Evolutionary conservation across 2,797 vertebrate species (phyloP).

Genomic region (Nannoperca obscura): DNA sequence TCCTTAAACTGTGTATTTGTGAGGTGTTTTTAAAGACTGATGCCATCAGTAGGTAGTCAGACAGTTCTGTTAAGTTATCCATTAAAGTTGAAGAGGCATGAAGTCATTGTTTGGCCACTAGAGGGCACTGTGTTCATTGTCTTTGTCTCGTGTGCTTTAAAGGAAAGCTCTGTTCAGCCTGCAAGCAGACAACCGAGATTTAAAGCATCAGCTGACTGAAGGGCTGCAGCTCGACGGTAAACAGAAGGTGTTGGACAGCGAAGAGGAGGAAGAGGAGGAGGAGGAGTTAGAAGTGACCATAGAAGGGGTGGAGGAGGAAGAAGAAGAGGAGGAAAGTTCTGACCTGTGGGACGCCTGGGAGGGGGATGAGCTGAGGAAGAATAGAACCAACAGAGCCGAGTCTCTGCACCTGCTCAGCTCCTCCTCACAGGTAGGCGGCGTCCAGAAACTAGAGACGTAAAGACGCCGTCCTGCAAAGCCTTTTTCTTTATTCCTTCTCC

Average conservation of each 20-base stretch:
- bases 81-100: neutral
- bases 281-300: conserved; percentile 74
- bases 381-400: conserved; percentile 43
- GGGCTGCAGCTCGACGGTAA: conserved; percentile 66
- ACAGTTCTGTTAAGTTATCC: neutral
- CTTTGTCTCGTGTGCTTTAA: neutral
- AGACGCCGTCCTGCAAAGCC: neutral
- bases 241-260: conserved; percentile 16
- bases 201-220: conserved; percentile 84
- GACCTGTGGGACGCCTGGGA: conserved; percentile 66
- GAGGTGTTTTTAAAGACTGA: neutral
- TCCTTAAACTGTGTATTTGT: too few species aligned
- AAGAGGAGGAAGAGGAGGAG: conserved; percentile 57
- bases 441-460: too few species aligned
- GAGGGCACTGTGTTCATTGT: neutral
- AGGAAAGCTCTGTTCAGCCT: conserved; percentile 91
- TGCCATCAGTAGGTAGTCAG: neutral
- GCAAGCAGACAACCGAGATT: conserved; percentile 85
- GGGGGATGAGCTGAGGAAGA: conserved; percentile 54
- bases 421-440: conserved; percentile 63
- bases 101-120: neutral
- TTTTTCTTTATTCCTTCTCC: neutral
- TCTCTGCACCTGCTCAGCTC: conserved; percentile 37
- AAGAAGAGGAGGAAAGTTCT: conserved; percentile 46
- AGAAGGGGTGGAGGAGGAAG: conserved; percentile 54